These are phyloP conservation scores for Sialia sialis DNA, from an alignment of 2,113 vertebrate genomes.

Conservation along the genomic window DNA sequence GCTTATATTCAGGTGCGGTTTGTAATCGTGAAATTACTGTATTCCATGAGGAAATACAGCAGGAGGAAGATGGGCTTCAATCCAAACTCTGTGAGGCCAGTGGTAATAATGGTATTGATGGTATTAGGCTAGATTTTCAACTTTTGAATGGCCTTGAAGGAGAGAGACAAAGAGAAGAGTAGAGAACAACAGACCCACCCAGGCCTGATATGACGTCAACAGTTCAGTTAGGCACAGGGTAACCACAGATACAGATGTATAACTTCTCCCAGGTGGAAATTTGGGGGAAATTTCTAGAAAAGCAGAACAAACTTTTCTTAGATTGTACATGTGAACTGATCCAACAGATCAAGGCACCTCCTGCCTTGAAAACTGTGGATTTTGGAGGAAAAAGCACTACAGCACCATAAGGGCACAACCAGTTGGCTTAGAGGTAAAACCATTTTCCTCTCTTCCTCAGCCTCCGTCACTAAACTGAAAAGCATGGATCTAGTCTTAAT, in stretches of 20 bases:
- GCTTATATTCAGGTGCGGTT: too few relatives aligned
- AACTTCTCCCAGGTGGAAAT: not conserved
- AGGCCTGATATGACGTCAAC: not conserved
- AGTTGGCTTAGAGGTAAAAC: not conserved
- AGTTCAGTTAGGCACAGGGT: not conserved
- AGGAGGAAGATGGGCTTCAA: not conserved
- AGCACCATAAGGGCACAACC: not conserved
- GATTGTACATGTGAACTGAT: not conserved
- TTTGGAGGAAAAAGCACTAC: not conserved
- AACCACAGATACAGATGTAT: not conserved
- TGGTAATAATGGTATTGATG: not conserved
- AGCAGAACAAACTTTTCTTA: not conserved
- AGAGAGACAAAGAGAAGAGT: not conserved
- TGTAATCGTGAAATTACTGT: too few relatives aligned
- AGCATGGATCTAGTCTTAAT: not conserved
- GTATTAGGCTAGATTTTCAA: not conserved
- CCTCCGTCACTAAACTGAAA: not conserved
- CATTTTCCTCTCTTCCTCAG: not conserved
- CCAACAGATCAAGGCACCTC: not conserved
- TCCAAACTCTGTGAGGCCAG: not conserved
- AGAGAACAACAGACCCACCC: not conserved
- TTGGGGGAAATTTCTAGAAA: not conserved
- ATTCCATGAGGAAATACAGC: not conserved
- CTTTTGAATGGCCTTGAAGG: not conserved
- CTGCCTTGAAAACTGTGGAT: not conserved